A percentile compares a stretch with the other conserved stretches of the same genome.
Conservation (phyloP, 2,888 invertebrate species). For the Pyrochroa serraticornis region DNA sequence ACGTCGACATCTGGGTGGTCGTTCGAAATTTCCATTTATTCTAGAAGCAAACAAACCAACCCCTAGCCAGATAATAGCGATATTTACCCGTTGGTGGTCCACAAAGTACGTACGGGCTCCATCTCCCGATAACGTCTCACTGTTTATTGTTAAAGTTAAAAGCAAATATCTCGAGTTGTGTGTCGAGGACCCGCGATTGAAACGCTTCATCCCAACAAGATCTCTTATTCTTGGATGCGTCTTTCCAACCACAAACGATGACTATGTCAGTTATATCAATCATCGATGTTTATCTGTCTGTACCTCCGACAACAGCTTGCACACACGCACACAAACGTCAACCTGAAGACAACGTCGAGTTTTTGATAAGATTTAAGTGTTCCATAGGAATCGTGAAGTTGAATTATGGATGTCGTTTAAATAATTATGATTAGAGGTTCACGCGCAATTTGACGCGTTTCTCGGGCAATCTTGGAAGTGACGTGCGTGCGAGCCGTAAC, state of each 20-base stretch:
- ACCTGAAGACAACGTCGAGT: background rate
- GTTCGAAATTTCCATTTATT: slow-evolving; percentile 39
- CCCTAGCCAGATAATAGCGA: slow-evolving; percentile 43
- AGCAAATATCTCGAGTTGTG: slow-evolving; percentile 11
- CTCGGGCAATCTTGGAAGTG: slow-evolving; percentile 17
- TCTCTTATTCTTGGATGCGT: no score
- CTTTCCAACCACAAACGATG: no score
- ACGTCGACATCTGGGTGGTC: slow-evolving; percentile 30
- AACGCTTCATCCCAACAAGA: no score
- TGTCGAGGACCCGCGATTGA: no score
- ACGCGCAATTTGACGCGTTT: slow-evolving; percentile 24
- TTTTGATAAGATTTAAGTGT: slow-evolving; percentile 16
- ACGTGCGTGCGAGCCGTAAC: slow-evolving; percentile 33
- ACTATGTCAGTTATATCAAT: no score
- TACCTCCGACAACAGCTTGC: no score
- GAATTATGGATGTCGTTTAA: slow-evolving; percentile 15
- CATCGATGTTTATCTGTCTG: no score
- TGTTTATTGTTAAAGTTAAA: slow-evolving; percentile 24
- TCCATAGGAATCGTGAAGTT: slow-evolving; percentile 3
- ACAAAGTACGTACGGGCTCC: slow-evolving; percentile 18
- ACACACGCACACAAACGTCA: background rate
- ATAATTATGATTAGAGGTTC: slow-evolving; percentile 24
- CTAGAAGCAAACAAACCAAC: slow-evolving; percentile 39
- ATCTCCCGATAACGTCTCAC: slow-evolving; percentile 20
- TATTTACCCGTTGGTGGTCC: slow-evolving; percentile 47